Evolutionary conservation across 2,113 vertebrate species (phyloP).

Genomic region (Pteronura brasiliensis): DNA sequence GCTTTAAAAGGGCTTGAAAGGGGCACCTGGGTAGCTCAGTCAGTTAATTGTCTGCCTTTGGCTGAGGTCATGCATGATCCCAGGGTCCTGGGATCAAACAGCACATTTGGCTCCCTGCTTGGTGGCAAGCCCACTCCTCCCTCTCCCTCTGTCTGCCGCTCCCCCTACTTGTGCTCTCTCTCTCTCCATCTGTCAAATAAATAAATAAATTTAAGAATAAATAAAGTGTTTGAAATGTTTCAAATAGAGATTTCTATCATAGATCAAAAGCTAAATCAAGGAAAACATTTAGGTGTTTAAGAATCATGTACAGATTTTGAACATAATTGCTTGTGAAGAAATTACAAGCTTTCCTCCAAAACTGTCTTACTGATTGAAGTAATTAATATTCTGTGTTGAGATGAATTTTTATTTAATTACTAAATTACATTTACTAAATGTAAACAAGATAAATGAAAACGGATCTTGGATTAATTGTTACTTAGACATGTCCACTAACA

Average conservation of each 20-base stretch:
- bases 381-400: slow-evolving; percentile 21
- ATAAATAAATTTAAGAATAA: no score
- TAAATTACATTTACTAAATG: slow-evolving; percentile 35
- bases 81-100: no score
- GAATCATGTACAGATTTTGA: slow-evolving; percentile 48
- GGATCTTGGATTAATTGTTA: slow-evolving; percentile 5
- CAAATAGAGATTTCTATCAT: slow-evolving; percentile 15
- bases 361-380: background rate
- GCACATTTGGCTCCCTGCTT: no score
- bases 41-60: no score
- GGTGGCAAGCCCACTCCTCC: no score
- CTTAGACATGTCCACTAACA: slow-evolving; percentile 16
- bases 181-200: no score
- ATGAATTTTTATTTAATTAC: slow-evolving; percentile 49
- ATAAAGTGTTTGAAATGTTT: background rate
- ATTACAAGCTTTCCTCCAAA: background rate
- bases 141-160: no score
- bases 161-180: no score
- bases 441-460: slow-evolving; percentile 15
- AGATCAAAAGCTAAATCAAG: slow-evolving; percentile 36
- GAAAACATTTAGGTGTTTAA: slow-evolving; percentile 9
- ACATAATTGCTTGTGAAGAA: background rate
- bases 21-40: no score
- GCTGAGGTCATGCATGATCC: no score
- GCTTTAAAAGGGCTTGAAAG: background rate